Evolutionary conservation across 1,140 invertebrate genomes (phyloP).

Genomic region (Neodiprion fabricii): DNA sequence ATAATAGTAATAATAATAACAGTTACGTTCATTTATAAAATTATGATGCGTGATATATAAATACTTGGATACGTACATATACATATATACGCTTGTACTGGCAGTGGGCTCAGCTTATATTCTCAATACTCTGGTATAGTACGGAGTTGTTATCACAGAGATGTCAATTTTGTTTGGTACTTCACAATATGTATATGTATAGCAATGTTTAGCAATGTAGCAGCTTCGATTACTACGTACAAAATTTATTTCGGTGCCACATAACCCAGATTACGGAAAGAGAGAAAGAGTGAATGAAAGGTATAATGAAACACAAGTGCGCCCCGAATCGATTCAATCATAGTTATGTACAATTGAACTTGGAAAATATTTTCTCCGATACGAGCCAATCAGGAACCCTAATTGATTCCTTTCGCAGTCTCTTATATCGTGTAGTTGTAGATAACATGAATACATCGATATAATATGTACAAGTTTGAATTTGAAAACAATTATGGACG

Average conservation of each 20-base stretch:
- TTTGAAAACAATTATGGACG: too few species aligned
- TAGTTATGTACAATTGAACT: too few species aligned
- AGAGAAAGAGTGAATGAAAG: neutral
- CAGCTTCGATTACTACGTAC: neutral
- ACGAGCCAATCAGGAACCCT: too few species aligned
- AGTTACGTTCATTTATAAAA: too few species aligned
- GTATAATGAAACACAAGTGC: too few species aligned
- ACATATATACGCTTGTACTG: conserved; percentile 41
- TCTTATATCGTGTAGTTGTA: too few species aligned
- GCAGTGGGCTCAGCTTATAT: conserved; percentile 48
- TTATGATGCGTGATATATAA: neutral
- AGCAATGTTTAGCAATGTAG: too few species aligned
- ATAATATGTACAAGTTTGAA: too few species aligned
- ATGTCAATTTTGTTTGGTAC: conserved; percentile 48
- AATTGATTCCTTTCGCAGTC: too few species aligned
- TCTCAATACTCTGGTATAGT: conserved; percentile 47
- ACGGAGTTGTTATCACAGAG: conserved; percentile 52
- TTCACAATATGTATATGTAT: conserved; percentile 14
- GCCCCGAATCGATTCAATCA: too few species aligned
- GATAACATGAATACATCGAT: too few species aligned
- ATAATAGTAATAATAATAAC: conserved; percentile 1
- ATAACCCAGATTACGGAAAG: neutral
- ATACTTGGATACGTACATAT: neutral
- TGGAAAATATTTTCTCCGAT: too few species aligned
- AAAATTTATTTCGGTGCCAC: neutral